Evolutionary conservation across 2,113 vertebrate genomes (phyloP).

Genomic region (Aegypius monachus): DNA sequence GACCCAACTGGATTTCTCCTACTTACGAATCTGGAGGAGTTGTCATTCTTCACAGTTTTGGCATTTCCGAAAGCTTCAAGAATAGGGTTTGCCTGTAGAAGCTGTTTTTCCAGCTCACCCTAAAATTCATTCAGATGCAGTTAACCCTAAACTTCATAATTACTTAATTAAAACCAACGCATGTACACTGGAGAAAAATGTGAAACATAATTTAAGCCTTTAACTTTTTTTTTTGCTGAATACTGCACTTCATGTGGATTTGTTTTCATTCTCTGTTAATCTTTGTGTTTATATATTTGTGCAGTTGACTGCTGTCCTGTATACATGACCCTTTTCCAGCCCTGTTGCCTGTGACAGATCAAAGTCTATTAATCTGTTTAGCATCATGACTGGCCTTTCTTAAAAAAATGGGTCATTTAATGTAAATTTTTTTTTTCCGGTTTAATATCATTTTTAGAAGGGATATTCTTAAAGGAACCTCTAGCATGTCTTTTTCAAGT

Average conservation of each 20-base stretch:
- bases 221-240: not conserved
- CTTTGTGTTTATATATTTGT: slow-evolving; percentile 1
- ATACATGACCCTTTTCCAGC: not conserved
- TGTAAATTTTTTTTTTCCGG: not conserved
- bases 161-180: not conserved
- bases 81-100: slow-evolving; percentile 97
- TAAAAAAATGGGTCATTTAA: not conserved
- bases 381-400: not conserved
- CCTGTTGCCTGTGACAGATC: slow-evolving; percentile 2
- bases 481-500: not conserved
- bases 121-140: slow-evolving; percentile 70
- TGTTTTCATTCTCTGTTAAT: not conserved
- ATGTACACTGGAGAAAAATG: not conserved
- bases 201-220: not conserved
- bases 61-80: slow-evolving; percentile 98
- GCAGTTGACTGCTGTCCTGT: not conserved
- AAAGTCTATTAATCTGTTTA: not conserved
- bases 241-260: not conserved
- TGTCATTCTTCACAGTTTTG: slow-evolving; percentile 99
- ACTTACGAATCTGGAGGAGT: slow-evolving; percentile 98
- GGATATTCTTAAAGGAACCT: slow-evolving; percentile 5
- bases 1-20: not conserved
- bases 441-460: not conserved
- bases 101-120: slow-evolving; percentile 98
- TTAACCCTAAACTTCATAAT: slow-evolving; percentile 26